Evolutionary conservation across 2,113 vertebrate species (phyloP).

Genomic region (Sus scrofa): DNA sequence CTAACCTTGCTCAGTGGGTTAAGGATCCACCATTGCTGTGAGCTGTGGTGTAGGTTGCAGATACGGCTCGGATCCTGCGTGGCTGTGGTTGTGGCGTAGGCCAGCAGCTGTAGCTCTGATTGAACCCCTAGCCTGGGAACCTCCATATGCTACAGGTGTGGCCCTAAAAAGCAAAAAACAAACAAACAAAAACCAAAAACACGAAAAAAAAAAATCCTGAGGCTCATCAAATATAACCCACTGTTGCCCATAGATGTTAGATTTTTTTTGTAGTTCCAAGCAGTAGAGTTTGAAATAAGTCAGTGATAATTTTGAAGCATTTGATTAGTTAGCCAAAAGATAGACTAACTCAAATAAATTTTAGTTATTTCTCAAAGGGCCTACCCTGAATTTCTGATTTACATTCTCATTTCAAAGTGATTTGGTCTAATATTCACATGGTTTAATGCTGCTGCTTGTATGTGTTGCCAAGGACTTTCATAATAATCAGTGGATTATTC

Average conservation of each 20-base stretch:
- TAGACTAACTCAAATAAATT: slow-evolving; percentile 11
- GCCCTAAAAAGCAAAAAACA: too few species aligned
- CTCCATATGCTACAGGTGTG: too few species aligned
- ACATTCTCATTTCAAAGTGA: slow-evolving; percentile 12
- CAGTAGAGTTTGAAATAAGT: slow-evolving; percentile 12
- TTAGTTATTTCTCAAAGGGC: neutral
- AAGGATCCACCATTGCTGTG: too few species aligned
- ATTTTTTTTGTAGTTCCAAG: neutral
- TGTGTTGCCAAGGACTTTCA: neutral
- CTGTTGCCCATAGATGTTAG: neutral
- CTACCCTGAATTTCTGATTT: slow-evolving; percentile 7
- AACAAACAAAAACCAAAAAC: too few species aligned
- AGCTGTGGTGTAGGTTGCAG: too few species aligned
- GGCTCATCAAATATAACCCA: neutral
- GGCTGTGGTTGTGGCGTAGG: too few species aligned
- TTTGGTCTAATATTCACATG: neutral
- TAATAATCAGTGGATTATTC: neutral
- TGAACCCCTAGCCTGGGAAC: too few species aligned
- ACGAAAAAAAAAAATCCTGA: too few species aligned
- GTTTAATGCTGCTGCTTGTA: neutral
- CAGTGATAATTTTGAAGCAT: neutral
- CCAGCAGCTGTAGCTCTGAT: too few species aligned
- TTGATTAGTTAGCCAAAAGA: neutral
- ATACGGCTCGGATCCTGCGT: too few species aligned
- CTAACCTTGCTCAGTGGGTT: too few species aligned